Base-by-base conservation (phyloP, 2,888 invertebrate species). In the Chalcosyrphus nemorum region DNA sequence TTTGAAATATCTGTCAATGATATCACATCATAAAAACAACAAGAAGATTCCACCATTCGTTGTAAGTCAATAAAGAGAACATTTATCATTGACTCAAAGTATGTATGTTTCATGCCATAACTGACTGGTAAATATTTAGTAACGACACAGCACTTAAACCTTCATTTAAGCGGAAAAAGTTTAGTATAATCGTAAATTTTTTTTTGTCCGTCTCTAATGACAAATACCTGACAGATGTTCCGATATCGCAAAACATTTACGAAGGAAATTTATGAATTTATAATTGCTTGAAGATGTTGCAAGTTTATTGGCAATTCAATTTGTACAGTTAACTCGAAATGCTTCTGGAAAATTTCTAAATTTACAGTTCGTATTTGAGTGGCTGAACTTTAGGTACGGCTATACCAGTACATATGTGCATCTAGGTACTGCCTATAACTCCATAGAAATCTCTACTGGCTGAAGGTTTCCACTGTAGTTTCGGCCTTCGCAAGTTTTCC, bases 121-220 rank as follows among this genome's bases (percentile, higher is more conserved):
- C n/a, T 68, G 54, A 32, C 41, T 7, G 9, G 41, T 19, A 54
- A 43, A 56, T 43, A 68, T 54, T 54, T 24, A 54, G 38, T 43
- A 52, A 66, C 66, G 66, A 38, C 27, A 52, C 52, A 17, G 38
- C 38, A 52, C 66, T 66, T 66, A 15, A 52, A 52, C 38, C 13
- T 41, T 43, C 52, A 59, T 43, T 59, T 43, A 15, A 59, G 43
- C 59, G 59, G 15, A 59, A 43, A 21, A 27, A 9, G 24, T 17
- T 17, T 27, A 24, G 11, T 15, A 65, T 38, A 65, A 24, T 13
- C 57, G 13, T 57, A 7, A 38, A 38, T 6, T 38, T 19, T 24
- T 65, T 65, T 35, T 50, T 24, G 2, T 29, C 15, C 9, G 9
- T 50, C 17, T 19, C 13, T 38, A 57, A 57, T 57, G 21, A 41